Percentiles rank a stretch among this genome's conserved stretches.
Conservation (phyloP, 2,888 invertebrate genomes). For the Nesidiocoris tenuis region DNA sequence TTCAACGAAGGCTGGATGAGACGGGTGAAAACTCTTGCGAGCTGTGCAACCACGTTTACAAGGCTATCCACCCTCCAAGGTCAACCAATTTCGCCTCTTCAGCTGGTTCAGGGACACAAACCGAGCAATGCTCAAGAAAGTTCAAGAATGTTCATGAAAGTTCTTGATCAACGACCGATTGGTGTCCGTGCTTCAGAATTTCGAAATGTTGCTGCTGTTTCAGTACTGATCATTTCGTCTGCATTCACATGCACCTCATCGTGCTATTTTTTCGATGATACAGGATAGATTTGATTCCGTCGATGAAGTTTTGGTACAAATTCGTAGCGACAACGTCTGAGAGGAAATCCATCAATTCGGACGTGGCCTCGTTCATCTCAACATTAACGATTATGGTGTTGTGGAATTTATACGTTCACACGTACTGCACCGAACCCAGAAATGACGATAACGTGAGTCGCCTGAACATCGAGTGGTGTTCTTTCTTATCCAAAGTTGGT, state of each 20-base stretch:
- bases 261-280: background rate
- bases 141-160: too few relatives aligned
- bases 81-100: background rate
- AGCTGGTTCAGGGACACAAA: background rate
- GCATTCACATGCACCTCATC: too few relatives aligned
- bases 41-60: slow-evolving; percentile 16
- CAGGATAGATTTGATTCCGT: slow-evolving; percentile 20
- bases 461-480: too few relatives aligned
- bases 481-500: too few relatives aligned
- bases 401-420: background rate
- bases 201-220: too few relatives aligned
- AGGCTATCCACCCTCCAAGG: slow-evolving; percentile 5
- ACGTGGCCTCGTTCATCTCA: background rate
- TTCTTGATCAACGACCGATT: too few relatives aligned
- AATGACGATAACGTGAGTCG: too few relatives aligned
- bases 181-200: too few relatives aligned
- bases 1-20: slow-evolving; percentile 25
- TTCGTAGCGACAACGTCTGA: slow-evolving; percentile 8
- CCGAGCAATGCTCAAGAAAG: too few relatives aligned
- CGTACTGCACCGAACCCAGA: background rate
- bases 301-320: slow-evolving; percentile 33
- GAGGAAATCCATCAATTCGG: slow-evolving; percentile 1
- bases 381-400: slow-evolving; percentile 9
- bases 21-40: slow-evolving; percentile 23
- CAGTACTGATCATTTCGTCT: too few relatives aligned